Base-by-base conservation (phyloP, 2,888 invertebrate genomes). In the Antheraea yamamai region DNA sequence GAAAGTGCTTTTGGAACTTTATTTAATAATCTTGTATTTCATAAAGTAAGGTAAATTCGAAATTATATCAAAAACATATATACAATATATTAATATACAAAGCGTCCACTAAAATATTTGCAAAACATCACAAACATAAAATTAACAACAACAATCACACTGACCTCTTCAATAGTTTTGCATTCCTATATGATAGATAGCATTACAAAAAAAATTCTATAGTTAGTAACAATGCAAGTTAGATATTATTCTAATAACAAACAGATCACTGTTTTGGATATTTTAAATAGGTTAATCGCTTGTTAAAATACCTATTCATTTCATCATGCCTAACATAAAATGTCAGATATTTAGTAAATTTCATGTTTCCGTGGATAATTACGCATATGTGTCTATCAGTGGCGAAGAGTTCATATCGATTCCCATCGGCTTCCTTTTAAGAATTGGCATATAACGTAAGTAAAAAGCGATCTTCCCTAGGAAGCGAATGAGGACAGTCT, bases 91-190 rank as follows among this genome's bases (percentile, higher is more conserved):
- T 66, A 66, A 30, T 16, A 66, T 70, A 70, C 68, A 70, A 61
- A 70, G 70, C 70, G 39, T 70, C 20, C 35, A 70, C 7, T n/a
- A 70, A 70, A 70, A 70, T 70, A 70, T 70, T 10, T 55, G 39
- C 39, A 26, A 79, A 76, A 81, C 71, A 77, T 80, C 77, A 80
- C 78, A 75, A 78, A 80, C 64, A 77, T 64, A 77, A 78, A 78
- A 73, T 70, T 79, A 79, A 83, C 79, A 82, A 79, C 81, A 82
- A 83, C 76, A 66, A 74, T 75, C 80, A 78, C 87, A 94, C 94
- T 93, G 88, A 95, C 94, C 95, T 95, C 95, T 78, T 95, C 95
- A 82, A 95, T 94, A 76, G 91, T 89, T 90, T 92, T 94, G 93
- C 90, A 93, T 91, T 94, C 95, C 94, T 94, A 92, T 64, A 30